These are phyloP conservation scores for Chironomus riparius DNA, from an alignment of 2,888 invertebrate genomes.

Conservation along the genomic window DNA sequence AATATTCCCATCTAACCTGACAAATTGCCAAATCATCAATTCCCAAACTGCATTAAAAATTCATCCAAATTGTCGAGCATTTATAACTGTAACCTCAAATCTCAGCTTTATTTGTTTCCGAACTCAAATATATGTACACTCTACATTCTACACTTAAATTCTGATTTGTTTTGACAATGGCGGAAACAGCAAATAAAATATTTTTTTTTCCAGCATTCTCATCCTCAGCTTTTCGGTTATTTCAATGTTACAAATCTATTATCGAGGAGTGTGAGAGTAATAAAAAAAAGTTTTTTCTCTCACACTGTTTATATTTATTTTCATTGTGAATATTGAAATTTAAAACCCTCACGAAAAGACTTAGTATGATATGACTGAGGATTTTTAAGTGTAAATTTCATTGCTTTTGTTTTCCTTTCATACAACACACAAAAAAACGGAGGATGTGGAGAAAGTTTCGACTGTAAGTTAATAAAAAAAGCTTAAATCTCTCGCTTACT, in stretches of 20 bases:
- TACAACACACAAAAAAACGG: neutral
- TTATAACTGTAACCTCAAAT: too few relatives aligned
- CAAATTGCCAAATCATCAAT: too few relatives aligned
- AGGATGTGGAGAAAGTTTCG: neutral
- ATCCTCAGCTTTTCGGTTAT: too few relatives aligned
- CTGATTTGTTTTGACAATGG: conserved; percentile 20
- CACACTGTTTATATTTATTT: too few relatives aligned
- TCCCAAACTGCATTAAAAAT: too few relatives aligned
- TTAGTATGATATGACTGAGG: neutral
- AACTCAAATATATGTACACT: neutral
- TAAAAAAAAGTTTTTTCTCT: neutral
- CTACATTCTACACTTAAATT: neutral
- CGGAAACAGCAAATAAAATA: neutral
- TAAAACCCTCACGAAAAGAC: neutral
- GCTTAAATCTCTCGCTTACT: neutral
- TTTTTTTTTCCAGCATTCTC: neutral
- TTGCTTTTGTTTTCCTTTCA: neutral
- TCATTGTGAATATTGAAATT: neutral
- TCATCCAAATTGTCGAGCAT: too few relatives aligned
- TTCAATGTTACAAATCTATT: neutral
- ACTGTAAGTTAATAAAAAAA: neutral
- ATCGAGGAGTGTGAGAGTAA: neutral
- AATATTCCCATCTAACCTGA: too few relatives aligned
- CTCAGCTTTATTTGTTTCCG: neutral
- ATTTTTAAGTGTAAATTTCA: neutral